Evolutionary conservation across 2,113 vertebrate genomes (phyloP).

Genomic region (Tragelaphus scriptus): DNA sequence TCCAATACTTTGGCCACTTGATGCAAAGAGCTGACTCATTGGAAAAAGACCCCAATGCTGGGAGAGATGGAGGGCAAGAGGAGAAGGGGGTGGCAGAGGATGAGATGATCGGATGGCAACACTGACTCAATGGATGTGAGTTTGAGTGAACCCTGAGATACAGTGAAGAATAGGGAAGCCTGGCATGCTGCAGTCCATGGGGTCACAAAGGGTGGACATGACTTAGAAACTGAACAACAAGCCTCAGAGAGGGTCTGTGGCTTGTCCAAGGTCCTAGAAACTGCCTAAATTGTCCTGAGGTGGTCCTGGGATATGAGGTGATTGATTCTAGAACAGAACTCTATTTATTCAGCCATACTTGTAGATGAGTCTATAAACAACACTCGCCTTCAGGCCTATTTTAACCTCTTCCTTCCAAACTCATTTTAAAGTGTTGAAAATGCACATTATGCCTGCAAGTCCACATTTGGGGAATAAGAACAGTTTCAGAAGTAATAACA

Average conservation of each 20-base stretch:
- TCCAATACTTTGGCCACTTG: neutral
- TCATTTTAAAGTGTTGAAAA: neutral
- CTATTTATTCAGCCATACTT: neutral
- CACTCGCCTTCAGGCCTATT: no score
- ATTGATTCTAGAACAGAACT: neutral
- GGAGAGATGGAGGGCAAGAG: neutral
- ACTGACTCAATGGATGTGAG: neutral
- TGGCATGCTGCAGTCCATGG: neutral
- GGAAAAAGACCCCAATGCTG: neutral
- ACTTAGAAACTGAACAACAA: neutral
- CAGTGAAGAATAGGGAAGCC: neutral
- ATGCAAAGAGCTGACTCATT: neutral
- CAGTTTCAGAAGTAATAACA: neutral
- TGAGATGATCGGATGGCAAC: neutral
- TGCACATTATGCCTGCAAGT: no score
- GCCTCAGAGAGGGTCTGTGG: neutral
- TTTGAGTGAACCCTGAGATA: neutral
- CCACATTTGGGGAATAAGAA: neutral
- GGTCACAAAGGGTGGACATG: fast-evolving
- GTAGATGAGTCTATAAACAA: neutral
- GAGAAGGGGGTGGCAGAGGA: neutral
- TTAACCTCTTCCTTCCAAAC: neutral
- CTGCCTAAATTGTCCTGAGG: neutral
- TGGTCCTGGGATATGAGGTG: neutral
- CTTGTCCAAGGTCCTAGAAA: neutral